Evolutionary conservation across 2,797 vertebrate genomes (phyloP), one percentile per base, ranked within the genome.

Genomic region (Hozukius guyotensis): DNA sequence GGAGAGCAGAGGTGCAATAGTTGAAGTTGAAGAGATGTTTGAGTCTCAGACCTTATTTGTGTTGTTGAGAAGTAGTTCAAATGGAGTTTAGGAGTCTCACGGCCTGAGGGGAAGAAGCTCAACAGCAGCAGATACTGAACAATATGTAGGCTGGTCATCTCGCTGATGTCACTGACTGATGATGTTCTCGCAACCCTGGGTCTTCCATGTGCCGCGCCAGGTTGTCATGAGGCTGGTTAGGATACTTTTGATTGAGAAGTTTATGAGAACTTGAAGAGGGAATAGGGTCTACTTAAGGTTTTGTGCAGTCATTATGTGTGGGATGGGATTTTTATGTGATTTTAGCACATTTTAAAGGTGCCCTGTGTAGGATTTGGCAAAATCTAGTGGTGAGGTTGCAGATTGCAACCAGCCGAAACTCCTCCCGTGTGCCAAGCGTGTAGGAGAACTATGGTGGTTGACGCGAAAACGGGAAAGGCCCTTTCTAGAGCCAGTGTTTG

Each of bases 1-100:
- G 4, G 9, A 34, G 42, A 38, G 27, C 34, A 32, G 52, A 64
- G 72, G 27, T 55, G 14, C 24, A 62, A 72, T 18, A 60, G 76
- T 55, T 34, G 49, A 66, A 60, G 16, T 46, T 53, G 63, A 62
- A 52, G 57, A 13, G 27, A 68, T 59, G 46, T 62, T 38, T 24
- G 36, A 77, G 62, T 52, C 22, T 57, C 57, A 29, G 34, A 59
- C 68, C 52, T 71, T 52, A 20, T 84, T 80, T 82, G 76, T 73
- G 61, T 57, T 55, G 46, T 46, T 71, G 56, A 25, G 67, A 78
- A 38, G 32, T 63, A 80, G 56, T 82, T 77, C 80, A 81, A 61
- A 68, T 63, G 55, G 73, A 79, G 80, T 76, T 81, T 65, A 75
- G 59, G 31, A 49, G 75, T 63, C 59, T n/a, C 46, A 0, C 18